phyloP scores from a whole-genome alignment of 2,888 invertebrate species.

The Salpingus planirostris region DNA sequence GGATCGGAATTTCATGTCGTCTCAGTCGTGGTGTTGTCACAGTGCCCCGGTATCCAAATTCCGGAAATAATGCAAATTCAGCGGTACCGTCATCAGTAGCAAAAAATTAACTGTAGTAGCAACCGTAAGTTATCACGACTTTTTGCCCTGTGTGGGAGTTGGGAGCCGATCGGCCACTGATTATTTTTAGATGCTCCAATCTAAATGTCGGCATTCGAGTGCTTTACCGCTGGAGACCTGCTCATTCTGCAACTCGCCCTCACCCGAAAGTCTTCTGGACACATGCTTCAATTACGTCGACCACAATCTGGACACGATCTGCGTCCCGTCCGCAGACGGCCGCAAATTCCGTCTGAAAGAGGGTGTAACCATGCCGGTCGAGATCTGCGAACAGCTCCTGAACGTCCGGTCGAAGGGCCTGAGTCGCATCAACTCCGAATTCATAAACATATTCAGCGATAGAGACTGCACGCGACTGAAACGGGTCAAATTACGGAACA shows the following conservation, averaged over 20 bases:
- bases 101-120: constrained; percentile 8
- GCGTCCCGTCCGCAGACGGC: constrained; percentile 35
- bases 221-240: constrained; percentile 37
- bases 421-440: constrained; percentile 50
- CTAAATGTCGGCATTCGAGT: constrained; percentile 37
- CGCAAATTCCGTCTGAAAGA: constrained; percentile 47
- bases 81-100: too few species aligned
- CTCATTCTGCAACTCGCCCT: constrained; percentile 36
- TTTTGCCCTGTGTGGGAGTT: not conserved
- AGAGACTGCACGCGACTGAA: constrained; percentile 58
- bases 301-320: constrained; percentile 54
- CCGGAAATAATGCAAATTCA: too few species aligned
- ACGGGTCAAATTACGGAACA: constrained; percentile 60
- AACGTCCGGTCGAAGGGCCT: constrained; percentile 46
- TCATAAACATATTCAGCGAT: constrained; percentile 64
- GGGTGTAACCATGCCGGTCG: constrained; percentile 57
- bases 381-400: constrained; percentile 63
- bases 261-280: constrained; percentile 54
- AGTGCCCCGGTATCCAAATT: too few species aligned
- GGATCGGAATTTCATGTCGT: too few species aligned
- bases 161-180: not conserved
- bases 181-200: constrained; percentile 31
- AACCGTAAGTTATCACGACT: not conserved
- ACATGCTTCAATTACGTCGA: constrained; percentile 56
- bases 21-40: too few species aligned